Percentiles rank a stretch among this genome's conserved stretches.
These are phyloP conservation scores for Petaurus breviceps DNA, from an alignment of 2,113 vertebrate genomes.

Conservation along the genomic window DNA sequence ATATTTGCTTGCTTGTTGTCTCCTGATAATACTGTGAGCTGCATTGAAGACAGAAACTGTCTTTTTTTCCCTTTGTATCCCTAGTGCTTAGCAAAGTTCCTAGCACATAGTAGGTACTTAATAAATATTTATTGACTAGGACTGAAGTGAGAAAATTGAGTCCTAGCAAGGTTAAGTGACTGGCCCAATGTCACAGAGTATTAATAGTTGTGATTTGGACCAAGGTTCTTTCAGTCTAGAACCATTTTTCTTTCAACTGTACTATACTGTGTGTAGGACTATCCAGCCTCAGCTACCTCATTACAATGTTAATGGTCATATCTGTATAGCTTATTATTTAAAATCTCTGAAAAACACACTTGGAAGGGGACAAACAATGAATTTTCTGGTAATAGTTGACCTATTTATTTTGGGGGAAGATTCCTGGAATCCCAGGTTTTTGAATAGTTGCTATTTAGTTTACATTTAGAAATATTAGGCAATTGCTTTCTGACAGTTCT, in stretches of 20 bases:
- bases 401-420: background rate
- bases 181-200: background rate
- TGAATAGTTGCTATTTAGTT: conserved; percentile 2
- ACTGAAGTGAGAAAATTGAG: background rate
- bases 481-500: conserved; percentile 34
- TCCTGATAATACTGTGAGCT: background rate
- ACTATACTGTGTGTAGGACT: background rate
- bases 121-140: background rate
- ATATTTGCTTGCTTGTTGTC: background rate
- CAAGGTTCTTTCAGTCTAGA: background rate
- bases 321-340: no score
- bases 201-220: background rate
- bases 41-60: background rate
- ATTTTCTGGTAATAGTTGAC: background rate
- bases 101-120: background rate
- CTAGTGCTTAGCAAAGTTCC: background rate
- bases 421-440: conserved; percentile 41
- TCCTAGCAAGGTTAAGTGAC: background rate
- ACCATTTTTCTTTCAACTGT: background rate
- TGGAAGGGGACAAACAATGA: background rate
- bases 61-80: background rate
- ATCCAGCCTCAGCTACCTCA: background rate
- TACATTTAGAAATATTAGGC: background rate
- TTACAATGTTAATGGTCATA: background rate
- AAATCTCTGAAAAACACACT: background rate